Conservation (phyloP, 2,797 vertebrate genomes). For the Ctenopoma kingsleyae region DNA sequence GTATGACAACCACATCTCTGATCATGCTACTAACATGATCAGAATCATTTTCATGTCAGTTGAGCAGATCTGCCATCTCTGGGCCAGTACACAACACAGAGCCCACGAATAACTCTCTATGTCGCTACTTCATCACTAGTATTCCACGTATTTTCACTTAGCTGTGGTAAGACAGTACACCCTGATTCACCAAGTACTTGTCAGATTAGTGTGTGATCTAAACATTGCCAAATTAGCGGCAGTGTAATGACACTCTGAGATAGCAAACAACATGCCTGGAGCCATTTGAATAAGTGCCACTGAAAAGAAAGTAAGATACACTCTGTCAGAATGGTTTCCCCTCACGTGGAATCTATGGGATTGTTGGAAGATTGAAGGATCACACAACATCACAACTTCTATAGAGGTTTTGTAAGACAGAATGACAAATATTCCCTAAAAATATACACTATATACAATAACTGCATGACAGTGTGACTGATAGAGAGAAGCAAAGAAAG, state of each 20-base stretch:
- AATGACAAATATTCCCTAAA: not conserved
- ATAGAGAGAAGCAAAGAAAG: not conserved
- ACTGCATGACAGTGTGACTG: too few relatives aligned
- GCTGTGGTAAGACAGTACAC: slow-evolving; percentile 11
- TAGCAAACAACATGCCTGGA: slow-evolving; percentile 40
- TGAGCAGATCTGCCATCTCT: slow-evolving; percentile 50
- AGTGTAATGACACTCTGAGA: slow-evolving; percentile 5
- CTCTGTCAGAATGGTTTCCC: slow-evolving; percentile 18
- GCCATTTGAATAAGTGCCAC: slow-evolving; percentile 10
- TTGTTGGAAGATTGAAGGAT: not conserved
- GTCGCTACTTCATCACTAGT: slow-evolving; percentile 15
- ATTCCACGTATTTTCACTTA: slow-evolving; percentile 1
- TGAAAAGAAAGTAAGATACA: slow-evolving; percentile 23
- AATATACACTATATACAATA: not conserved
- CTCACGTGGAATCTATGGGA: slow-evolving; percentile 7
- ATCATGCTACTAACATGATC: slow-evolving; percentile 45
- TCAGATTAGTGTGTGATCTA: slow-evolving; percentile 50
- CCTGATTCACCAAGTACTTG: slow-evolving; percentile 31
- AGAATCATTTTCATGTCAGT: slow-evolving; percentile 53
- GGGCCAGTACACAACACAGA: slow-evolving; percentile 31
- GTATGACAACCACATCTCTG: not conserved
- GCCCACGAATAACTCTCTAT: slow-evolving; percentile 27
- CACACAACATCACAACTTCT: not conserved
- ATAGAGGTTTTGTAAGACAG: not conserved
- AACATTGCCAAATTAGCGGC: slow-evolving; percentile 39